Evolutionary conservation across 2,113 vertebrate genomes (phyloP), one percentile per base, ranked within the genome.

Genomic region (Stegastes partitus): DNA sequence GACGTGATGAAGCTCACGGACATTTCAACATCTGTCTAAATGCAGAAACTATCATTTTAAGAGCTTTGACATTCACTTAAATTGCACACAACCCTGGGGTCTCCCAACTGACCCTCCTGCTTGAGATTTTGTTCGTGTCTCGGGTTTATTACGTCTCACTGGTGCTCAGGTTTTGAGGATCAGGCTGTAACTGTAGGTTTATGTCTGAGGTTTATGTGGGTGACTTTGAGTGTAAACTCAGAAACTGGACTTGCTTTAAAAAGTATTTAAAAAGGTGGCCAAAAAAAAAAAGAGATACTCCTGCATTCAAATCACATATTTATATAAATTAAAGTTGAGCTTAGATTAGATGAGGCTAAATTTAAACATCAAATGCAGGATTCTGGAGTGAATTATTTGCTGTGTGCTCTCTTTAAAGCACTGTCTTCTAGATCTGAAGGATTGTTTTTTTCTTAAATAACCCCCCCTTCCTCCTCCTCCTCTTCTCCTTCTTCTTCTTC

Each of bases 391-490:
- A 77, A 68, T 81, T 23, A 62, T 80, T 75, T 66, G 59, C 75
- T 77, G 26, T 25, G 44, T 21, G 58, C 44, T 74, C 59, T 16
- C 72, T 76, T 74, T 61, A 74, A 64, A 80, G 26, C 84, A 51
- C 50, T 16, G 25, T 56, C 50, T 74, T 39, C 44, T 21, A 74
- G 78, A 83, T 77, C 70, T 77, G 55, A 87, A 49, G 56, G 83
- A 66, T 88, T 83, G 61, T 61, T 79, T 84, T 67, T 75, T 83
- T 65, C 72, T 67, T 42, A 42, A 77, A 69, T 61, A 75, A 65
- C 19, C 23, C 21, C 75, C 37, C 23, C 26, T 22, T 21, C 21
- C 75, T 26, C 23, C 26, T 22, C 53, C 49, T 58, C 64, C 42
- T n/a, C 31, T 9, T 10, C 31, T 21, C n/a, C 47, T 37, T 58